Conservation (phyloP, 2,797 vertebrate genomes). For the Coccyzus lansbergi region DNA sequence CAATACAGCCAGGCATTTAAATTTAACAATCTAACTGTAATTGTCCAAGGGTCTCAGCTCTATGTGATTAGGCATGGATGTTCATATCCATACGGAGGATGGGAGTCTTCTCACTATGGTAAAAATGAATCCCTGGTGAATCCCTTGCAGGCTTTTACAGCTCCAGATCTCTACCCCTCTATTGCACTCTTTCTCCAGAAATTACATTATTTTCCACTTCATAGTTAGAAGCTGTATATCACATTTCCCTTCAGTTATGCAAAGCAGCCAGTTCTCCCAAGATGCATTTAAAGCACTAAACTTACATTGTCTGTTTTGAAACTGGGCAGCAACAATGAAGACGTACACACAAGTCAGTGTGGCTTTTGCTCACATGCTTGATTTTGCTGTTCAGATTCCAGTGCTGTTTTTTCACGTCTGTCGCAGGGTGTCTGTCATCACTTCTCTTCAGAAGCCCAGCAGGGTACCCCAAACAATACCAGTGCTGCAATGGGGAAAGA, state of each 20-base stretch:
- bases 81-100: background rate
- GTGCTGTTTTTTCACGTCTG: slow-evolving; percentile 21
- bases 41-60: background rate
- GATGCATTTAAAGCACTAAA: background rate
- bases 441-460: slow-evolving; percentile 37
- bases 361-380: slow-evolving; percentile 1
- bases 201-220: background rate
- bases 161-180: background rate
- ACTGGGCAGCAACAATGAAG: background rate
- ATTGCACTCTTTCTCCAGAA: background rate
- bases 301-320: background rate
- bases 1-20: background rate
- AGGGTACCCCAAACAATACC: slow-evolving; percentile 20
- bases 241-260: background rate
- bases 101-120: background rate
- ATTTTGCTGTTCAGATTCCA: slow-evolving; percentile 15
- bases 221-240: background rate
- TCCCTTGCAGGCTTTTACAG: background rate
- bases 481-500: background rate
- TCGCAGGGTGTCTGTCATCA: slow-evolving; percentile 45
- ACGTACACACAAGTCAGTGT: background rate
- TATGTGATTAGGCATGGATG: background rate
- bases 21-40: background rate
- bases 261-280: background rate
- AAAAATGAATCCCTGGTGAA: background rate